Evolutionary conservation across 35 echinoderm and acorn worm genomes (phyloP).

Genomic region (Holothuria glaberrima): DNA sequence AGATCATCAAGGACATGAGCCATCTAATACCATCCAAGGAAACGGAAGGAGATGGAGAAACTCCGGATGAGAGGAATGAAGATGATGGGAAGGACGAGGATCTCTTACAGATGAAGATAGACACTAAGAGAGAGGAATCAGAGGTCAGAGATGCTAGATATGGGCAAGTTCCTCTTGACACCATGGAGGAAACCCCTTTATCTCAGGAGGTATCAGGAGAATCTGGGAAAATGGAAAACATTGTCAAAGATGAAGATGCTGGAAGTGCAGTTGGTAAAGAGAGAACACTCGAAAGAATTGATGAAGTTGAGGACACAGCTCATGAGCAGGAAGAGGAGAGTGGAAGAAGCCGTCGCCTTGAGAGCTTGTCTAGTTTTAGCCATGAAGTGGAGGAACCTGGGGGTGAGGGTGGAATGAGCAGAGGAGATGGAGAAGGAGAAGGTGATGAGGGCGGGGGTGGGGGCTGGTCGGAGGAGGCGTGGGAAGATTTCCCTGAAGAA

Average conservation of each 20-base stretch:
- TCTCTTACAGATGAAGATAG: too few species aligned
- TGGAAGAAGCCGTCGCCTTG: too few species aligned
- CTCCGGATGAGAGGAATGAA: background rate
- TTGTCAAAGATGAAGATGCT: too few species aligned
- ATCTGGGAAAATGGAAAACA: too few species aligned
- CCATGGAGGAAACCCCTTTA: too few species aligned
- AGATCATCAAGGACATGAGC: background rate
- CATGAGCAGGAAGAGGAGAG: background rate
- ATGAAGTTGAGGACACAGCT: background rate
- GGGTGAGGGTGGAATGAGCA: background rate
- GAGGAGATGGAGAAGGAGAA: background rate
- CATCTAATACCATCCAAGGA: slow-evolving; percentile 23
- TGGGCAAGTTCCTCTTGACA: too few species aligned
- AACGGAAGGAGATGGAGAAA: background rate
- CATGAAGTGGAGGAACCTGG: background rate
- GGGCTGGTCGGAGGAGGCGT: slow-evolving; percentile 15
- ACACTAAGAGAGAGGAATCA: too few species aligned
- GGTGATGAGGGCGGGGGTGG: background rate
- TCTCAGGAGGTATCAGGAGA: too few species aligned
- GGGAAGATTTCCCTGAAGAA: slow-evolving; percentile 24
- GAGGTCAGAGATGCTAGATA: too few species aligned
- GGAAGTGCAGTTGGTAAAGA: background rate
- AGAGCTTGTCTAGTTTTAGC: too few species aligned
- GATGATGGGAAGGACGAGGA: too few species aligned
- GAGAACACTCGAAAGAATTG: slow-evolving; percentile 7